Base-by-base conservation (phyloP, 2,113 vertebrate species). In the Lycocorax pyrrhopterus region DNA sequence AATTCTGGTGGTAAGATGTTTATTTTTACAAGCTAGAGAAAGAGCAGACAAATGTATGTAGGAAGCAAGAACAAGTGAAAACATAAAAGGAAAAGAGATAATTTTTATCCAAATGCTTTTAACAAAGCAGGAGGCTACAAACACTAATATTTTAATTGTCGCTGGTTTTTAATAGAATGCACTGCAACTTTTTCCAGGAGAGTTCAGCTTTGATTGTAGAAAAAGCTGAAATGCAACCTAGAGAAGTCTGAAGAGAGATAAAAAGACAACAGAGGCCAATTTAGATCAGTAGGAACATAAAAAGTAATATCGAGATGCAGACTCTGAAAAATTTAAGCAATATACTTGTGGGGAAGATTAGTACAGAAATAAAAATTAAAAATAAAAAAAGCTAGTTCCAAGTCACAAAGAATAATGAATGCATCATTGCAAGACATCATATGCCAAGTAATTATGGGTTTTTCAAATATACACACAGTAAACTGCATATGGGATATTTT, bases 341-440 rank as follows among this genome's bases (percentile, higher is more conserved):
- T 71, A 63, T 73, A 66, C 67, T 85, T 90, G 29, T 41, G 72
- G 46, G 27, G 39, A 97, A 95, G 66, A 90, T 95, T 80, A 97
- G 60, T 84, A 68, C 32, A 83, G 66, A 72, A 96, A 91, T 84
- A 88, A 96, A 96, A 95, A 93, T 79, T 87, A 94, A 95, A 76
- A 97, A 92, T 55, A 80, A 88, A 90, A 78, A 35, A 89, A 82
- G 6, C 6, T 84, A 84, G 55, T 60, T 96, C 52, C 87, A 94
- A 92, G 84, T 83, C 37, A 77, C 53, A 96, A 93, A 93, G 49
- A 82, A 68, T 63, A 97, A 94, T 72, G 63, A 97, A 90, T 89
- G 39, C 46, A 87, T 90, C 41, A 73, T 81, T 71, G 43, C 37
- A 84, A 97, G 92, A 77, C 19, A 62, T 37, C 69, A 9, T 78